Conservation (phyloP, 2,113 vertebrate species). For the Platichthys stellatus region DNA sequence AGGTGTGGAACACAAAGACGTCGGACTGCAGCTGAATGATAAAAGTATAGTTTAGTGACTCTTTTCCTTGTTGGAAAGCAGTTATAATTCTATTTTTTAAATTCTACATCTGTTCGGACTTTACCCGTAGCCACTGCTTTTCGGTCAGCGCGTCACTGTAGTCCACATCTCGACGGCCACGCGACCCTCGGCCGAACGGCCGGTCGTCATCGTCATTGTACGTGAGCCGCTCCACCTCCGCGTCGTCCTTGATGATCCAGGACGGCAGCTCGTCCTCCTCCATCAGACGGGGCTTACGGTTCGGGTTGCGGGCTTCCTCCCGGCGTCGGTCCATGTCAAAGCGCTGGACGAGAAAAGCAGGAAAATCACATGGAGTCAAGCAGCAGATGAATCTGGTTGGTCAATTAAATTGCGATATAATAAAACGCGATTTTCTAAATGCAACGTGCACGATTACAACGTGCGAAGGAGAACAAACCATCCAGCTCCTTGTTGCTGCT, state of each 20-base stretch:
- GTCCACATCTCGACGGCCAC: slow-evolving; percentile 95
- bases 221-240: slow-evolving; percentile 93
- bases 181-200: slow-evolving; percentile 94
- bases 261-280: slow-evolving; percentile 96
- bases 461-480: too few species aligned
- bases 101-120: background rate
- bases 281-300: slow-evolving; percentile 94
- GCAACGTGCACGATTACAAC: too few species aligned
- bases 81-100: background rate
- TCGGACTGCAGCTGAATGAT: too few species aligned
- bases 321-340: slow-evolving; percentile 95
- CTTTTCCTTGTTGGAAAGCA: background rate
- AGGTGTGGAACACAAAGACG: too few species aligned
- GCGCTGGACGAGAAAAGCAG: slow-evolving; percentile 73
- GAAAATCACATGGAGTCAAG: background rate
- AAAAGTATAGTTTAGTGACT: background rate
- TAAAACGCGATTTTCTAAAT: too few species aligned
- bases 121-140: slow-evolving; percentile 92
- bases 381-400: too few species aligned
- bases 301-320: slow-evolving; percentile 94
- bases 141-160: slow-evolving; percentile 96
- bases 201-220: slow-evolving; percentile 97
- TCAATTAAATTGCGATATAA: too few species aligned
- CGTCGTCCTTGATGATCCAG: slow-evolving; percentile 97
- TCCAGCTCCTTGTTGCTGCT: too few species aligned